These are phyloP conservation scores for Dicycla oo DNA, from an alignment of 2,888 invertebrate genomes.

Conservation along the genomic window DNA sequence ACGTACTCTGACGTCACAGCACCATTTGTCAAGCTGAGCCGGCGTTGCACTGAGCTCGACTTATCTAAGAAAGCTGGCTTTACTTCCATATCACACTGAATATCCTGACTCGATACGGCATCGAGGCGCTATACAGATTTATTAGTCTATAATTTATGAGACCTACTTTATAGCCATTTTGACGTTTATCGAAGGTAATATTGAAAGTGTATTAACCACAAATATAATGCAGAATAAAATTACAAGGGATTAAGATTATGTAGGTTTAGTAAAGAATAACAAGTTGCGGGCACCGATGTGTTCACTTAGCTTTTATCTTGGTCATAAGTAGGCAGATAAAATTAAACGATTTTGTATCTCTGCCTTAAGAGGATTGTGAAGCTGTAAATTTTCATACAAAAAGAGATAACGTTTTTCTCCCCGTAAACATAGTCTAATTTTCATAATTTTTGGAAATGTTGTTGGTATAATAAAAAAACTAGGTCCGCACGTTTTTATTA, in stretches of 20 bases:
- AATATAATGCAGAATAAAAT: constrained; percentile 55
- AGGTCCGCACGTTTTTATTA: too few species aligned
- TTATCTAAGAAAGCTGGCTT: constrained; percentile 84
- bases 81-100: constrained; percentile 80
- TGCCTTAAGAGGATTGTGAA: too few species aligned
- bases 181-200: constrained; percentile 66
- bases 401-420: too few species aligned
- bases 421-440: too few species aligned
- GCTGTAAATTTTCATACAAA: too few species aligned
- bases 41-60: constrained; percentile 79
- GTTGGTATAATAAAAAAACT: too few species aligned
- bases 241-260: constrained; percentile 34
- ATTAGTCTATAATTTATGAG: constrained; percentile 73
- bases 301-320: constrained; percentile 50
- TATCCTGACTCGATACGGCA: constrained; percentile 78
- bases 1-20: constrained; percentile 76
- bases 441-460: too few species aligned
- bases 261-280: constrained; percentile 40
- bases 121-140: constrained; percentile 72
- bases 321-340: constrained; percentile 55
- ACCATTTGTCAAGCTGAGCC: constrained; percentile 87
- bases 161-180: constrained; percentile 64
- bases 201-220: constrained; percentile 59
- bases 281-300: constrained; percentile 41
- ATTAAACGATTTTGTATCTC: constrained; percentile 55